Base-by-base conservation (phyloP, 2,888 invertebrate genomes). In the Andrena chrysosceles region DNA sequence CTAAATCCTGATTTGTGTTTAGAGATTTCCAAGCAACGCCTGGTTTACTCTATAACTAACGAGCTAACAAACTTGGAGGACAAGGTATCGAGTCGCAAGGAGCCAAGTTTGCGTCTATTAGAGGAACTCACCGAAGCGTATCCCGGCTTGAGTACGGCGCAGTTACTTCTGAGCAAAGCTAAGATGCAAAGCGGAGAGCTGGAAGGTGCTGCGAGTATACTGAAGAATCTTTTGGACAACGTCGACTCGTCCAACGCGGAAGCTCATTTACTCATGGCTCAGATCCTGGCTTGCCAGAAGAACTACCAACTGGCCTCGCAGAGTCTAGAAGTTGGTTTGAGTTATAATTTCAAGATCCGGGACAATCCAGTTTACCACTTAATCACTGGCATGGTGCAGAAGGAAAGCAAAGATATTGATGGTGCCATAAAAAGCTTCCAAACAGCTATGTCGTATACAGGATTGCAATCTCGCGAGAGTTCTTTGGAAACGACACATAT, bases 281-380 rank as follows among this genome's bases (percentile, higher is more conserved):
- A 98, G 93, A 97, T 98, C 71, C 96, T 97, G 86, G 95, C 98
- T 6, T 96, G 96, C 77, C 96, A 96, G 90, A 95, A 95, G 54
- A 95, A 95, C 63, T 97, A 96, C 89, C 95, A 96, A 23, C 96
- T 97, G 91, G 99, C 99, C 0, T 96, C 97, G 13, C 98, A 98
- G 93, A 97, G 96, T 74, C 94, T 99, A 63, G 99, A 99, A 94
- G 96, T 97, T 85, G 98, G 98, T 76, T 94, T 99, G 16, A 98
- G 98, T 91, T 97, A 97, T 91, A 98, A 99, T 94, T 99, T 99
- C 92, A 97, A 97, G 94, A 97, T 99, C 0, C 95, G 99, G 85
- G 98, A 99, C 81, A 97, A 97, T 94, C 98, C 99, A 0, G 95
- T 98, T 92, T 99, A 98, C 92, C 98, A 99, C 94, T 95, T 98